Evolutionary conservation across 1,140 invertebrate genomes (phyloP).

Genomic region (Glossosoma conforme): DNA sequence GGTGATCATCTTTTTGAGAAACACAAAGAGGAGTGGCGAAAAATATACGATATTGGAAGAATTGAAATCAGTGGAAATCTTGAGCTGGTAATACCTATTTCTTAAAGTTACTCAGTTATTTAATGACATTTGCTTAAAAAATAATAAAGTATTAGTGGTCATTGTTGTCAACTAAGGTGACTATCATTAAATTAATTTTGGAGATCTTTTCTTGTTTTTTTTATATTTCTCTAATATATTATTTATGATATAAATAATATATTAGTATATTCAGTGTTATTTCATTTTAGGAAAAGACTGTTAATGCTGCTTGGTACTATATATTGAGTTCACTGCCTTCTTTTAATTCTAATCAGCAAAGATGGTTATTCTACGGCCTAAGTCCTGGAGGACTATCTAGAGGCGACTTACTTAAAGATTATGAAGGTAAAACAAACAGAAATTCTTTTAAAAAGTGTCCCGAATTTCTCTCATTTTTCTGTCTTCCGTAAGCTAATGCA

Average conservation of each 20-base stretch:
- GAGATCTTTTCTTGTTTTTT: conserved; percentile 1
- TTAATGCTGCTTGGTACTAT: conserved; percentile 54
- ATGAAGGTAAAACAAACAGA: conserved; percentile 48
- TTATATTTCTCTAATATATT: background rate
- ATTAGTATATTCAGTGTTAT: background rate
- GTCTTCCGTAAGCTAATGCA: too few relatives aligned
- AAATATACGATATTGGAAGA: conserved; percentile 36
- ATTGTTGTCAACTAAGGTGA: too few relatives aligned
- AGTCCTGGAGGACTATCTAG: conserved; percentile 53
- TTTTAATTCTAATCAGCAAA: conserved; percentile 38
- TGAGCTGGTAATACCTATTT: conserved; percentile 46
- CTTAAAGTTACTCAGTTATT: too few relatives aligned
- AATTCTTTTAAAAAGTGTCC: too few relatives aligned
- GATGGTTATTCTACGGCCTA: conserved; percentile 47
- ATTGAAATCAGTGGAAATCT: conserved; percentile 48
- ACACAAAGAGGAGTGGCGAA: conserved; percentile 41
- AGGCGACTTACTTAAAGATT: conserved; percentile 45
- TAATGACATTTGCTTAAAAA: too few relatives aligned
- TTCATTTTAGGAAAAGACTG: conserved; percentile 46
- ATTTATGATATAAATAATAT: background rate
- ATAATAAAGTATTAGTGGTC: too few relatives aligned
- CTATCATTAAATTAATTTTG: too few relatives aligned
- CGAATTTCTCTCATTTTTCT: too few relatives aligned
- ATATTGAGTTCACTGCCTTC: conserved; percentile 51
- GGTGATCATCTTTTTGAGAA: conserved; percentile 41